Percentiles rank a stretch among this genome's conserved stretches.
These are phyloP conservation scores for Thymelicus sylvestris DNA, from an alignment of 2,888 invertebrate genomes.

Conservation along the genomic window DNA sequence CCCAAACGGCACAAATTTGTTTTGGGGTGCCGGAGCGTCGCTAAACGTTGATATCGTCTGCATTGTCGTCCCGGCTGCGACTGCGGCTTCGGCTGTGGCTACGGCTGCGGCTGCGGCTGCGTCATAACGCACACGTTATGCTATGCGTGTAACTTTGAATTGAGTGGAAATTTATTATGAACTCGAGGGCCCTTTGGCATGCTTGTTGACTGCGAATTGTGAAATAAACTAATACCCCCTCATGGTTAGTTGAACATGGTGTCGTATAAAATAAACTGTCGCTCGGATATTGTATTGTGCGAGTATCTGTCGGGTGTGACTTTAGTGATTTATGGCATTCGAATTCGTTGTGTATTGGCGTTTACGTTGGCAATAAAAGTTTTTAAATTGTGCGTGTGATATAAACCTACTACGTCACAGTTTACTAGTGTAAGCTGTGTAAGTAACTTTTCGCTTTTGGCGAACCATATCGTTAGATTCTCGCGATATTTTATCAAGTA, in stretches of 20 bases:
- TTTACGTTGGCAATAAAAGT: not conserved
- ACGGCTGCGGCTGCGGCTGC: conserved; percentile 40
- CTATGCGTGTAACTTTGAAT: conserved; percentile 46
- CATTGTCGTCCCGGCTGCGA: conserved; percentile 51
- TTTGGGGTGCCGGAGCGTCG: conserved; percentile 63
- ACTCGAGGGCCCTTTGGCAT: conserved; percentile 45
- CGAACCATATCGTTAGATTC: not conserved
- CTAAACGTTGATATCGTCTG: conserved; percentile 59
- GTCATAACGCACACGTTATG: conserved; percentile 41
- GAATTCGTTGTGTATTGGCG: not conserved
- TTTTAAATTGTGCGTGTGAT: not conserved
- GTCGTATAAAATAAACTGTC: conserved; percentile 18
- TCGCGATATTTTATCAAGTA: not conserved
- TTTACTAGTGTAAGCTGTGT: not conserved
- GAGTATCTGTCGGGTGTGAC: conserved; percentile 18
- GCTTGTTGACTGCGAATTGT: conserved; percentile 37
- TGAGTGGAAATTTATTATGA: conserved; percentile 49
- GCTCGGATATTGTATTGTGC: not conserved
- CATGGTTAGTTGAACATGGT: conserved; percentile 29
- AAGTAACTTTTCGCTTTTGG: no score
- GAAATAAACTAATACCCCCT: conserved; percentile 35
- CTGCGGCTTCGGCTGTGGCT: conserved; percentile 1
- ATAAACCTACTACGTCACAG: not conserved
- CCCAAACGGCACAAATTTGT: conserved; percentile 59
- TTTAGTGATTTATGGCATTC: conserved; percentile 28